Percentiles rank a stretch among this genome's conserved stretches.
phyloP scores from a whole-genome alignment of 1,140 invertebrate species.

The Steinernema khuongi region DNA sequence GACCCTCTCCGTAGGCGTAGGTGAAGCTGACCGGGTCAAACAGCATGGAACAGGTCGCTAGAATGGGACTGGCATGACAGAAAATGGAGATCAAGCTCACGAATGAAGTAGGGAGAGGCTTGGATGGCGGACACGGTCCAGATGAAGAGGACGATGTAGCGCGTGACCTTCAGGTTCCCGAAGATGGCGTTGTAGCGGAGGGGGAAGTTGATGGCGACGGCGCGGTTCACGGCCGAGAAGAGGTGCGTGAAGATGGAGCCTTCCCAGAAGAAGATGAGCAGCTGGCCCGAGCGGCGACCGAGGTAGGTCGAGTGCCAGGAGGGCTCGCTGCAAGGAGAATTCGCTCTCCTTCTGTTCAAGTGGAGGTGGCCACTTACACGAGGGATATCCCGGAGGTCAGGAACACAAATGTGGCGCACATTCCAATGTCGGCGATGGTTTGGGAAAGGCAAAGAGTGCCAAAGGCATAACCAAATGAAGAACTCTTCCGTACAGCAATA shows the following conservation, averaged over 20 bases:
- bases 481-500: not conserved
- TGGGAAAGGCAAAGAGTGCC: not conserved
- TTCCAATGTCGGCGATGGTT: conserved; percentile 2
- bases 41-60: not conserved
- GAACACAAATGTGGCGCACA: not conserved
- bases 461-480: not conserved
- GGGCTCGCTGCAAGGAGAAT: too few species aligned
- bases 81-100: not conserved
- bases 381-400: not conserved
- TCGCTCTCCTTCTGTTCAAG: too few species aligned
- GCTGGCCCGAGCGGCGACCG: too few species aligned
- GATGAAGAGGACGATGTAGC: not conserved
- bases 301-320: too few species aligned
- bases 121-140: not conserved
- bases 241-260: not conserved
- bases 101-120: not conserved
- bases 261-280: not conserved
- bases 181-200: not conserved
- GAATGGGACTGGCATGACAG: not conserved
- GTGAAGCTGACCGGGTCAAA: not conserved
- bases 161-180: not conserved
- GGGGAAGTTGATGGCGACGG: not conserved
- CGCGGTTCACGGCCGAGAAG: not conserved
- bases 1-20: conserved; percentile 7
- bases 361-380: not conserved